phyloP scores from a whole-genome alignment of 2,113 vertebrate species.

The Anolis sagrei region DNA sequence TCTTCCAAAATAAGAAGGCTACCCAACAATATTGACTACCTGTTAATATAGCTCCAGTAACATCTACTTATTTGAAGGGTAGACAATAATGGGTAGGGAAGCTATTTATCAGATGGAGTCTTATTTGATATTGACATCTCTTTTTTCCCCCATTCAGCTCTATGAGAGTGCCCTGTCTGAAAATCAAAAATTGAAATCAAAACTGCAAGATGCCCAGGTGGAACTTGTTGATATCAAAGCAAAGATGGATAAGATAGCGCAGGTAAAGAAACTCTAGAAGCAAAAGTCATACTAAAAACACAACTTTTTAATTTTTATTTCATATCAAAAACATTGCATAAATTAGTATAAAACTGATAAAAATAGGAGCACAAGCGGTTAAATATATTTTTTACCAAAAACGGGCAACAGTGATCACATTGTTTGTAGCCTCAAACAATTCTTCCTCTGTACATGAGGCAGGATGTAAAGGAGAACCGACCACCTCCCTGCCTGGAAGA shows the following conservation, averaged over 20 bases:
- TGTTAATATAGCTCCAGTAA: not conserved
- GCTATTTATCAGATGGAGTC: not conserved
- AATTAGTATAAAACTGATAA: no score
- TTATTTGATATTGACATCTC: not conserved
- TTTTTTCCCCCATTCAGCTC: conserved; percentile 75
- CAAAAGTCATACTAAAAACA: not conserved
- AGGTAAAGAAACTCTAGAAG: conserved; percentile 78
- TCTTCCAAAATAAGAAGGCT: not conserved
- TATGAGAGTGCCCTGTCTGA: conserved; percentile 92
- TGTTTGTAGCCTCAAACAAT: no score
- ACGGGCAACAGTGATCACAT: no score
- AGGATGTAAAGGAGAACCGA: no score
- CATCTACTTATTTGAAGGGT: not conserved
- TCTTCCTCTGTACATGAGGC: no score
- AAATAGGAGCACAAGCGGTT: no score
- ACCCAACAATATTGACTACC: not conserved
- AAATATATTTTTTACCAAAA: no score
- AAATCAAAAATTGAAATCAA: conserved; percentile 93
- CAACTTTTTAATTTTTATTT: no score
- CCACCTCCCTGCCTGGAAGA: no score
- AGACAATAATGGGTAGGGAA: not conserved
- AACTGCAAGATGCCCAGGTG: conserved; percentile 90
- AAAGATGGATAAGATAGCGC: conserved; percentile 89
- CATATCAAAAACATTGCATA: no score
- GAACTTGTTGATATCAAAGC: conserved; percentile 88